Base-by-base conservation (phyloP, 2,888 invertebrate species). In the Chesias legatella region DNA sequence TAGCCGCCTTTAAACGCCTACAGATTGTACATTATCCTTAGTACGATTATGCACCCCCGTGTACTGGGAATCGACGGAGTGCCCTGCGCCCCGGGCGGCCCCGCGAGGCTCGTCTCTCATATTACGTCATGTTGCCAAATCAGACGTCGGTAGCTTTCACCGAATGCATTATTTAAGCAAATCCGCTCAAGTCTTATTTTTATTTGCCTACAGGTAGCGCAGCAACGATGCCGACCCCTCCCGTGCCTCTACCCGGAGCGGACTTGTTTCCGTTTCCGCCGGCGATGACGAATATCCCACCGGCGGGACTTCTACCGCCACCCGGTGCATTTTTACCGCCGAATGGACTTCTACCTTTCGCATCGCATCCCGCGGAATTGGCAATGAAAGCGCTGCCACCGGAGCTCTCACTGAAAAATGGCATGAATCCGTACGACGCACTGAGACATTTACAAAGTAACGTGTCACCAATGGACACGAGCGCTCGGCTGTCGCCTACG, bases 21-120 rank as follows among this genome's bases (percentile, higher is more conserved):
- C 88, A 88, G 88, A 88, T 88, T 88, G 88, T 88, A 88, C 86
- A 88, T 86, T 88, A 86, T 88, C 88, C 85, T 86, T 84, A 85
- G 83, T 85, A 80, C 83, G 85, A 88, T 88, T 88, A 88, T 88
- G 88, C 88, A 88, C 88, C 88, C 88, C 78, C 84, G 81, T 81
- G 86, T 85, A 78, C 82, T 68, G 86, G 81, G 85, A 85, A 82
- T 85, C 78, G 73, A 60, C 75, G 69, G 77, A 84, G 85, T 83
- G 77, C 84, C 79, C 78, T 63, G 79, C 60, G 77, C 80, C 73
- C 59, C 58, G 63, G 67, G 72, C 68, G 56, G 56, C 78, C 88
- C 81, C 83, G 43, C 32, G 77, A 69, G 88, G 71, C 77, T 75
- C 74, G 79, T 84, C 75, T 76, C 75, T 86, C 88, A 86, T 88